Base-by-base conservation (phyloP, 64 coral and sea anemone genomes). In the Dendrophyllia cribrosa region DNA sequence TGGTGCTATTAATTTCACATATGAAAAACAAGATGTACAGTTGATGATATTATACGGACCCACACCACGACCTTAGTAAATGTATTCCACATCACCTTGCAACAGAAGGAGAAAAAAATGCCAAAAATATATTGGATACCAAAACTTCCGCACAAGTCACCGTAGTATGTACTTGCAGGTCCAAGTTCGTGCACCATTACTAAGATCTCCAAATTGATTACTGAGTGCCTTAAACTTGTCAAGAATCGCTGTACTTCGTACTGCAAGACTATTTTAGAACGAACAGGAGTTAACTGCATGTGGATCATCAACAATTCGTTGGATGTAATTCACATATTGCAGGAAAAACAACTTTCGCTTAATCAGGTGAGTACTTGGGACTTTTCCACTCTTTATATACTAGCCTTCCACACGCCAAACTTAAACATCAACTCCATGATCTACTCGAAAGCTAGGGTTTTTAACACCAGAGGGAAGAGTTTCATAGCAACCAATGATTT, bases 61-160 rank as follows among this genome's bases (percentile, higher is more conserved):
- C 79, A 83, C 26, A 64, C 20, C 52, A 59, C 51, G 56, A 83
- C n/a, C 43, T 19, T 83, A 34, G 79, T 64, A 83, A 83, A 62
- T 8, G 79, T 58, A 83, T 83, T 83, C 79, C 51, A 64, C 79
- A 64, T 83, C 52, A 83, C 51, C 50, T 83, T 83, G 79, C 19
- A 51, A 83, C 17, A 63, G 43, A 83, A 63, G 61, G 79, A 83
- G 63, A 43, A 83, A 83, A 63, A 83, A 63, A 23, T 83, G 24
- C 79, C 79, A 83, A 52, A 64, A 64, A 16, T 64, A 64, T 64
- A 64, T 64, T 64, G 15, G 61, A 64, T 64, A 64, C 61, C 61
- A 64, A 64, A 64, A 64, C 61, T 64, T 19, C n/a, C n/a, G n/a
- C 34, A 34, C 61, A 64, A 13, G 61, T 3, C 61, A 64, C 61